Percentiles rank a stretch among this genome's conserved stretches.
These are phyloP conservation scores for Melieria omissa DNA, from an alignment of 2,888 invertebrate species.

Conservation along the genomic window DNA sequence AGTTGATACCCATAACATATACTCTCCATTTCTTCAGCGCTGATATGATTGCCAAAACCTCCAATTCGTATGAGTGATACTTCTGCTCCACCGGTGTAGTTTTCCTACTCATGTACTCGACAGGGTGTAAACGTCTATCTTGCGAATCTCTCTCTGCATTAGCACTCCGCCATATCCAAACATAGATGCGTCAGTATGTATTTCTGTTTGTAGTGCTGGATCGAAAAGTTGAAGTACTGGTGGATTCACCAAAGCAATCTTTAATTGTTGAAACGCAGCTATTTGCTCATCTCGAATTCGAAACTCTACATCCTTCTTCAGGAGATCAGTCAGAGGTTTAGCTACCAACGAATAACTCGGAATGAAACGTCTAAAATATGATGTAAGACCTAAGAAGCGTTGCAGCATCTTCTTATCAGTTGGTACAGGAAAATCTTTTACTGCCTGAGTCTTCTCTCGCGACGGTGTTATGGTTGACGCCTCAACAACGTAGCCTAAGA, in stretches of 20 bases:
- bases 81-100: background rate
- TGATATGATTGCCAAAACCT: no score
- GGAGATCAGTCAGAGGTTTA: constrained; percentile 15
- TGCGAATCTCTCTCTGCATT: background rate
- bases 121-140: background rate
- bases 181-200: constrained; percentile 9
- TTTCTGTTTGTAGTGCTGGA: constrained; percentile 3
- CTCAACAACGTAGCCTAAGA: constrained; percentile 42
- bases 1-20: constrained; percentile 6
- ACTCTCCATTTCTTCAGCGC: background rate
- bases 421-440: constrained; percentile 19
- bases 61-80: no score
- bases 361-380: constrained; percentile 13
- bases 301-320: constrained; percentile 6
- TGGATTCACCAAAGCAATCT: background rate
- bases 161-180: background rate
- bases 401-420: constrained; percentile 2
- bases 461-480: constrained; percentile 34
- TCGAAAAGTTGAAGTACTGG: background rate
- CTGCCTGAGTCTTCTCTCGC: constrained; percentile 29
- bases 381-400: constrained; percentile 13
- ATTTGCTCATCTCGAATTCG: constrained; percentile 2
- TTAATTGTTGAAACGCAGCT: background rate
- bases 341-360: constrained; percentile 9
- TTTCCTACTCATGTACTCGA: constrained; percentile 11